Base-by-base conservation (phyloP, 1,140 invertebrate species). In the Leptinotarsa undecemlineata region DNA sequence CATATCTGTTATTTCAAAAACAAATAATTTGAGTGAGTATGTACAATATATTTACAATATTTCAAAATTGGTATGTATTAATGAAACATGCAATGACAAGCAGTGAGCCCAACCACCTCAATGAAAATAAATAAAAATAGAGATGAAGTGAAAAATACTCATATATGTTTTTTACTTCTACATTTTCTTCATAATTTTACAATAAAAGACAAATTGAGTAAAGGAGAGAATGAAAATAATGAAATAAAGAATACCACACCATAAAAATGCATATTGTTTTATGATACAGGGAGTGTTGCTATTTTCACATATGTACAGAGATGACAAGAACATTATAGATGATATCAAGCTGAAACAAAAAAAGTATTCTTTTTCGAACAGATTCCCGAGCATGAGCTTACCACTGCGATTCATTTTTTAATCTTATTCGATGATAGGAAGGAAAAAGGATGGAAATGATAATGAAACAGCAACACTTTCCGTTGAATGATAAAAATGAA, bases 1-100 rank as follows among this genome's bases (percentile, higher is more conserved):
- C 79, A 81, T 80, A 84, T 85, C 84, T 85, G 81, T 84, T 84
- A 82, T 81, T 80, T 78, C 76, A 80, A 83, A 84, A 81, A 80
- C 67, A 81, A 82, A 82, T 74, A 79, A 80, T 73, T 74, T 63
- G 67, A 63, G 80, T 81, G 69, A 81, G 77, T 76, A 80, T 77
- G 72, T 79, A 76, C 72, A 78, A 47, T 64, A 64, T 51, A 68
- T 71, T 42, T 68, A 72, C 47, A 74, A 69, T 17, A 57, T 57
- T 57, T 57, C 51, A 57, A 74, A 66, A 33, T 63, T 79, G 71
- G 70, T 66, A 74, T 76, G 68, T 64, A 47, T 70, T 77, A 74
- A 64, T 68, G 26, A 42, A 67, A 14, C 75, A 76, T 79, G 78
- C 78, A 76, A 76, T 77, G 76, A 74, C 62, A 63, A 64, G 67